Conservation (phyloP, 2,113 vertebrate species). For the Crotalus tigris region DNA sequence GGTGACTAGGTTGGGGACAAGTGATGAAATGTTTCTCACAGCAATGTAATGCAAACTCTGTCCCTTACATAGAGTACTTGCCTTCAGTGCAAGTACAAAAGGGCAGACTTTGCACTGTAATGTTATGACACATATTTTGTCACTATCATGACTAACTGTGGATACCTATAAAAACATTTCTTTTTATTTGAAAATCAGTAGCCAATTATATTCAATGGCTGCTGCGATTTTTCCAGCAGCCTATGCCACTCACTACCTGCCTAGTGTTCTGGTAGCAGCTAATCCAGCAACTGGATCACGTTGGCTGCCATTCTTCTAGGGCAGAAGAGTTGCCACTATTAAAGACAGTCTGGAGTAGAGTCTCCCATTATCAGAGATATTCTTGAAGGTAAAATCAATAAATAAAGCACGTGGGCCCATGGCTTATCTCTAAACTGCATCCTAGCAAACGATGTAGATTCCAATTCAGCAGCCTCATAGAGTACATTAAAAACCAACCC, state of each 20-base stretch:
- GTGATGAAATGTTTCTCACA: background rate
- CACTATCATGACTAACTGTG: background rate
- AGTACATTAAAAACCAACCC: background rate
- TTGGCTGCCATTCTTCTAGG: background rate
- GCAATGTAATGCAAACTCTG: background rate
- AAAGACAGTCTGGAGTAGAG: background rate
- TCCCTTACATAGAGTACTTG: background rate
- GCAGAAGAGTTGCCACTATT: background rate
- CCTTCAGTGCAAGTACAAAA: background rate
- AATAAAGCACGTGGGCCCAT: background rate
- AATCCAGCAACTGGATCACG: background rate
- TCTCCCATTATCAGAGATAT: background rate
- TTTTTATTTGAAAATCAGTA: background rate
- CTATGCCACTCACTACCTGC: accelerated
- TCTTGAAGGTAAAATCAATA: background rate
- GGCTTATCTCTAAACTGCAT: background rate
- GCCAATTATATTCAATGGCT: background rate
- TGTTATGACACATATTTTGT: background rate
- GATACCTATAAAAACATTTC: background rate
- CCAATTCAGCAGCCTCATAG: background rate
- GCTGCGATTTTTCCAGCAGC: background rate
- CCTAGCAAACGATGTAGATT: background rate
- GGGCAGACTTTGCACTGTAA: background rate
- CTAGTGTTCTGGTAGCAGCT: background rate
- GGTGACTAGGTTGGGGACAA: background rate